Base-by-base conservation (phyloP, 2,113 vertebrate species). In the Podocnemis expansa region DNA sequence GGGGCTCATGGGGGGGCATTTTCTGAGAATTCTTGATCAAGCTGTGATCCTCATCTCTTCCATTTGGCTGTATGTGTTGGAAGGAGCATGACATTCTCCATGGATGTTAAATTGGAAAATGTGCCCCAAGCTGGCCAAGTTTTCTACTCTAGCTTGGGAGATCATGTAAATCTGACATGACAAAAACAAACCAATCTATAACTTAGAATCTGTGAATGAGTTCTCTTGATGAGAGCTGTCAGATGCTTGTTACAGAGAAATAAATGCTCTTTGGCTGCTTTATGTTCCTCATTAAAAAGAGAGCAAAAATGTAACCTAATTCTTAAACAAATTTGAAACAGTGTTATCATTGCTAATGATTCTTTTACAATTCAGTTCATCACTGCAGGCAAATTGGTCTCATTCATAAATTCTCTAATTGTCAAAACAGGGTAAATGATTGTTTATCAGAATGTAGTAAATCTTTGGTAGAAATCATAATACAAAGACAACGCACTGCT, bases 361-460 rank as follows among this genome's bases (percentile, higher is more conserved):
- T 97, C 93, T 98, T 98, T 97, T 98, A 97, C 94, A 85, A 97
- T 96, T 95, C 88, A 96, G 95, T 97, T 98, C 91, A 97, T 96
- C 97, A 96, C 96, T 93, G 94, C 94, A 95, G 96, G 95, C 95
- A 97, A 97, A 97, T 97, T 90, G 95, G 89, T 96, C 96, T 98
- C 75, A 3, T 98, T 98, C 91, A 95, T 96, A 98, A 98, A 97
- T 96, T 97, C 88, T 96, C 97, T 90, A 89, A 95, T 97, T 98
- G 98, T 98, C 98, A 98, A 98, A 99, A 98, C 98, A 98, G 95
- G 96, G 94, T 97, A 97, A 97, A 93, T 93, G 96, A 98, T 98
- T 94, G 34, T 98, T 98, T 98, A 97, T 98, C 97, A 96, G 96
- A 91, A 89, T 38, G 94, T 97, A 97, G 95, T 97, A 95, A 97